phyloP scores from a whole-genome alignment of 2,888 invertebrate species.

The Crepidodera aurea region DNA sequence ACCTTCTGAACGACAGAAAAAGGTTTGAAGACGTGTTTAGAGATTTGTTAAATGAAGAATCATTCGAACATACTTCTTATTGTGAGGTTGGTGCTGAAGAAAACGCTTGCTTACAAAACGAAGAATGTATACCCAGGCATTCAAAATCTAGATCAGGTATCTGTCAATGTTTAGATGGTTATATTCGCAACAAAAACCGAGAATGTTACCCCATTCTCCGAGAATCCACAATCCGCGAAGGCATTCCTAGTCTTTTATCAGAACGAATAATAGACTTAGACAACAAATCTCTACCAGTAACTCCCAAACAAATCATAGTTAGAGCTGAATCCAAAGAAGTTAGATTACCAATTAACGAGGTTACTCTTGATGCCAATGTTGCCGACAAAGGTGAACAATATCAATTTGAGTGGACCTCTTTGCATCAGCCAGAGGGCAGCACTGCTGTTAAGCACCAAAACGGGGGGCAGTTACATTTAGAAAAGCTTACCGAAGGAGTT shows the following conservation, averaged over 20 bases:
- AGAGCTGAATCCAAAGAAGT: conserved; percentile 78
- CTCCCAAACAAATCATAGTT: conserved; percentile 74
- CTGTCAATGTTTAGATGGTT: conserved; percentile 77
- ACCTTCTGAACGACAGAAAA: conserved; percentile 40
- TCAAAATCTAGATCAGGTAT: conserved; percentile 71
- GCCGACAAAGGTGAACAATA: conserved; percentile 73
- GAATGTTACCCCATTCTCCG: conserved; percentile 44
- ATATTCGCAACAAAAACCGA: conserved; percentile 61
- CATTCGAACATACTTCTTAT: conserved; percentile 49
- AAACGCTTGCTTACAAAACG: conserved; percentile 71
- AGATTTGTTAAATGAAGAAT: conserved; percentile 62
- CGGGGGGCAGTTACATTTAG: conserved; percentile 82
- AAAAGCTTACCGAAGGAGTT: conserved; percentile 84
- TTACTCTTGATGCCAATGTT: conserved; percentile 82
- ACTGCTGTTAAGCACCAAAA: conserved; percentile 82
- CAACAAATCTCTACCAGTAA: conserved; percentile 61
- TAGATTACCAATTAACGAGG: conserved; percentile 83
- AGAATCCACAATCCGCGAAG: conserved; percentile 23
- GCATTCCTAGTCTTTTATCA: conserved; percentile 19
- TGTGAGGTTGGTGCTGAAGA: conserved; percentile 70
- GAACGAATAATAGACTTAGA: conserved; percentile 29
- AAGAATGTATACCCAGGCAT: conserved; percentile 70
- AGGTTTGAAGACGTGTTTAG: conserved; percentile 43
- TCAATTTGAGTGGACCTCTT: conserved; percentile 87
- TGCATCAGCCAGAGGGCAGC: conserved; percentile 82